Conservation (phyloP, 2,888 invertebrate species). For the Protodeltote pygarga region DNA sequence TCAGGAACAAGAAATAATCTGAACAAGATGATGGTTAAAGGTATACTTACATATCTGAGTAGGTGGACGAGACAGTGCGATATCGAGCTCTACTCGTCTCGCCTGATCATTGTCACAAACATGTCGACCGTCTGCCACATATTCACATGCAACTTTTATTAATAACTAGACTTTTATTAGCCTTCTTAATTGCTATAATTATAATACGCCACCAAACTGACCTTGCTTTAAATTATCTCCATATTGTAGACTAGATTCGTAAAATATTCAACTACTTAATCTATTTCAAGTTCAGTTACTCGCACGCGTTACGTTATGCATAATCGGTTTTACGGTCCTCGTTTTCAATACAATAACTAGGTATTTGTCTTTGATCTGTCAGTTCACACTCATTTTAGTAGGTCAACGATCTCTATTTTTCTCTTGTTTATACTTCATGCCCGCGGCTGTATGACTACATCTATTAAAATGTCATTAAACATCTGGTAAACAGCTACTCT, state of each 20-base stretch:
- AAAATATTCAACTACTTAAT: constrained; percentile 12
- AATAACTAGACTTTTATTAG: constrained; percentile 42
- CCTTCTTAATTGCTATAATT: constrained; percentile 43
- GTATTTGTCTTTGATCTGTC: constrained; percentile 28
- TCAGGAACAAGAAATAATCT: constrained; percentile 59
- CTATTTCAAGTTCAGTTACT: constrained; percentile 20
- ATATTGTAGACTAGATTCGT: background rate
- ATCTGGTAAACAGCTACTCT: too few species aligned
- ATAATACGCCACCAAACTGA: constrained; percentile 13
- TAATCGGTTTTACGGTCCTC: constrained; percentile 21
- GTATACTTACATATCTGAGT: constrained; percentile 57
- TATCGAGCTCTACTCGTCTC: constrained; percentile 52
- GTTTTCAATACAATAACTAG: constrained; percentile 14
- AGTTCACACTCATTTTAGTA: constrained; percentile 37
- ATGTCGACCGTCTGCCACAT: constrained; percentile 24
- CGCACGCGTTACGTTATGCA: constrained; percentile 9
- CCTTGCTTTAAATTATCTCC: constrained; percentile 8
- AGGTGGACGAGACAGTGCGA: constrained; percentile 57
- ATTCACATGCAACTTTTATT: constrained; percentile 57
- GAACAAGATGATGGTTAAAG: constrained; percentile 56
- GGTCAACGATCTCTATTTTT: constrained; percentile 49
- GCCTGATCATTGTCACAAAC: constrained; percentile 51
- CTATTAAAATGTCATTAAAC: constrained; percentile 47
- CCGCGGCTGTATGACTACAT: constrained; percentile 32
- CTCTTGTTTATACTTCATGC: constrained; percentile 33